Evolutionary conservation across 2,113 vertebrate species (phyloP), one percentile per base, ranked within the genome.

Genomic region (Halcyon senegalensis): DNA sequence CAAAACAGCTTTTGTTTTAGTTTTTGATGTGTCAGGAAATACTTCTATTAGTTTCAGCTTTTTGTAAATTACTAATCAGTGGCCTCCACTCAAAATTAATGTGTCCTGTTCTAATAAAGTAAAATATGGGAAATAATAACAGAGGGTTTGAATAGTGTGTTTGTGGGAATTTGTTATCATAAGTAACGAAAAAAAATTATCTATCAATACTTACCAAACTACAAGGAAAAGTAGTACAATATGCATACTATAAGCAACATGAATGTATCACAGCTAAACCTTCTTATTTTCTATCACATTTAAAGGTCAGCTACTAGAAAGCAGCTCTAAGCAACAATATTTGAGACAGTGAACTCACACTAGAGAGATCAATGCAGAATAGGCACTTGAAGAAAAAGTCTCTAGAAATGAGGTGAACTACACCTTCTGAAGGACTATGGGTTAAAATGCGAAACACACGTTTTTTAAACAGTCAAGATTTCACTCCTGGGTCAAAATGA

Each of bases 181-280:
- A 73, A 87, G n/a, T 84, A 31, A 43, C 16, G 10, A 6, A 10
- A 15, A 4, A 70, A 11, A 50, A 24, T 48, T 18, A 56, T 31
- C 74, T 84, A 48, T 46, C 66, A 58, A 58, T 94, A 95, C 90
- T 93, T 95, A 96, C 90, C 69, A 79, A 89, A 48, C 23, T 78
- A 90, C 23, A 82, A 53, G 33, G 50, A 70, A 80, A 90, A 84
- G 30, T 83, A 77, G 31, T 28, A 16, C 31, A 58, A 86, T 92
- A 63, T 44, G 58, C 58, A 76, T 56, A 58, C 35, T n/a, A 58
- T 18, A 64, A 89, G 41, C 14, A 84, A 93, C 95, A 73, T 2
- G 2, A 88, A 86, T 23, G 25, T 17, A 70, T 82, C 59, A 75
- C 20, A 35, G 72, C 73, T 87, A 75, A 41, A 33, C 16, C 21